Evolutionary conservation across 2,797 vertebrate species (phyloP), one percentile per base, ranked within the genome.

Genomic region (Chrosomus eos): DNA sequence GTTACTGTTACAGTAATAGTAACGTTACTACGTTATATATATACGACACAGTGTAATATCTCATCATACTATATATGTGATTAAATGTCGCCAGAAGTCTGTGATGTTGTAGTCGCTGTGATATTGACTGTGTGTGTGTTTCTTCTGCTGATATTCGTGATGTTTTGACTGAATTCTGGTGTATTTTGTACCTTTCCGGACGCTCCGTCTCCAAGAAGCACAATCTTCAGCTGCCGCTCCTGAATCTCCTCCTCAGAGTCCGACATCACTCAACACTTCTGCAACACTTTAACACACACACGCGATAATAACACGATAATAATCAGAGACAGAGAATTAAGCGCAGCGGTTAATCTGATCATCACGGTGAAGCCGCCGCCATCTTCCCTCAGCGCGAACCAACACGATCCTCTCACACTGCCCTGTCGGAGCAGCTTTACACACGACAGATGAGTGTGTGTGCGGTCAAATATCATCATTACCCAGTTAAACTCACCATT

Each of bases 201-300:
- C 76, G 98, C 97, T 89, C 98, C 97, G 92, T 99, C 98, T 91
- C 98, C 98, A 88, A 99, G 91, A 85, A 99, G 93, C 78, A 97
- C 97, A 66, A 99, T 95, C 91, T 99, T 99, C 28, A 99, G 96
- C 93, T 98, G 97, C 90, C 95, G 95, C 93, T 99, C 98, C 89
- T 96, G 96, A 89, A 96, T 96, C 89, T 99, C 97, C 88, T 99
- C 97, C 91, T 99, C 97, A 0, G 97, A 99, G 93, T 99, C 98
- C 89, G 98, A 99, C 98, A 99, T 99, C 91, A 38, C 53, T 38
- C 36, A 16, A 48, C 45, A 48, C 45, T 16, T 48, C 45, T 48
- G 16, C 45, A 45, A 5, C 45, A 48, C 45, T 38, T 38, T 8
- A 48, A 45, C 43, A 14, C 43, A 48, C 45, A 16, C 45, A 48